A percentile compares a stretch with the other conserved stretches of the same genome.
These are phyloP conservation scores for Phymatocera aterrima DNA, from an alignment of 2,888 invertebrate genomes.

Conservation along the genomic window DNA sequence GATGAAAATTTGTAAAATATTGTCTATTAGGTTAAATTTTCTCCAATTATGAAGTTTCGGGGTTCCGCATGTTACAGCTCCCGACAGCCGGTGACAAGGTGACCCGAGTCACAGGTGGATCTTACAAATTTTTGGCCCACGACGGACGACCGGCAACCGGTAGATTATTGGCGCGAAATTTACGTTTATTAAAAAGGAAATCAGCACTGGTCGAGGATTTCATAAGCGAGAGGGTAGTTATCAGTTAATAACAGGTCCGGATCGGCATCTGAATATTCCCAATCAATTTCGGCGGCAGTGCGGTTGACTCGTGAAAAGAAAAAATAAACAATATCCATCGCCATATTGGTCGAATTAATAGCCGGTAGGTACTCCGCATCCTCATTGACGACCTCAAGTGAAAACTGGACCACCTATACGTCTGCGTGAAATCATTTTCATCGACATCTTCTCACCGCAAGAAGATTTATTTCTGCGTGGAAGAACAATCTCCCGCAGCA, in stretches of 20 bases:
- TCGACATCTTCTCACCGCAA: not conserved
- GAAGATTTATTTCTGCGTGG: not conserved
- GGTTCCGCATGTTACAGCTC: too few relatives aligned
- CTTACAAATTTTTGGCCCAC: not conserved
- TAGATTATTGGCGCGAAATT: slow-evolving; percentile 14
- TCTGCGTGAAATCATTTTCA: slow-evolving; percentile 4
- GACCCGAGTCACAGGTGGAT: too few relatives aligned
- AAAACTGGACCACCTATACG: slow-evolving; percentile 15
- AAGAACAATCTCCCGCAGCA: not conserved
- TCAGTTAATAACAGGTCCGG: slow-evolving; percentile 62
- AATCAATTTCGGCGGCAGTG: slow-evolving; percentile 52
- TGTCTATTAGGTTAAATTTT: too few relatives aligned
- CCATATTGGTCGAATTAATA: slow-evolving; percentile 37
- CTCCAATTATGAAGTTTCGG: too few relatives aligned
- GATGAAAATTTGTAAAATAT: too few relatives aligned
- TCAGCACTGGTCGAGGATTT: slow-evolving; percentile 39
- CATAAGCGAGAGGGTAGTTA: slow-evolving; percentile 53
- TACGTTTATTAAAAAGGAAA: slow-evolving; percentile 43
- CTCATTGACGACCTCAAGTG: slow-evolving; percentile 14
- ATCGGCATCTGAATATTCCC: slow-evolving; percentile 56
- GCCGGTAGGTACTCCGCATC: slow-evolving; percentile 43
- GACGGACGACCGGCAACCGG: slow-evolving; percentile 34
- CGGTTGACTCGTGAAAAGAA: slow-evolving; percentile 42
- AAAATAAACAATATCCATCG: slow-evolving; percentile 40
- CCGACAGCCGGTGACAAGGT: too few relatives aligned